Base-by-base conservation (phyloP, 1,140 invertebrate species). In the Sminthurides bifidus region DNA sequence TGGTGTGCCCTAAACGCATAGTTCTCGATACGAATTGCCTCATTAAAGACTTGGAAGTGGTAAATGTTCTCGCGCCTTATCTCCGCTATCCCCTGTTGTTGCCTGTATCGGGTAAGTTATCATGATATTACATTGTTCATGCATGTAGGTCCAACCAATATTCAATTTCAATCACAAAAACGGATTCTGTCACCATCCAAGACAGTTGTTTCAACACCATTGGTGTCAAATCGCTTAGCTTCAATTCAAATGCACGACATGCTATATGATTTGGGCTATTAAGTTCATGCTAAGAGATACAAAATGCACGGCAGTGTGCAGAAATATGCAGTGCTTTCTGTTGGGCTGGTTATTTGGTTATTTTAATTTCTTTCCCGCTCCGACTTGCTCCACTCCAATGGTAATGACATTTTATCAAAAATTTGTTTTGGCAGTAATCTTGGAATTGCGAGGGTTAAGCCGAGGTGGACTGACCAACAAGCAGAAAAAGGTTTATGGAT, bases 21-120 rank as follows among this genome's bases (percentile, higher is more conserved):
- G 50, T 64, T 1, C 6, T 64, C 0, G 62, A 64, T 29, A 64
- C 62, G 2, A 64, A 64, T 31, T 58, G 51, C 17, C 54, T 60
- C 14, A 46, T 64, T 8, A 2, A 27, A 1, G n/a, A 53, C 23
- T 33, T 64, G 15, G 1, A 17, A 0, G 17, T 33, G 4, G 35
- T 64, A 0, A 24, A 45, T 0, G 0, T 27, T 15, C 17, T 64
- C 8, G 14, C 46, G 2, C 6, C 37, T 6, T 10, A 51, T 3
- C 19, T 52, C 19, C 6, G 1, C 0, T 8, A 44, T 21, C 58
- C 55, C 3, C n/a, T 64, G 2, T 24, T 52, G 1, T 14, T 64
- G 14, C 62, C 62, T 3, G 48, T 60, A 10, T 43, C 62, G 21
- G 59, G 59, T 60, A 38, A 49, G 23, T 52, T 29, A 10, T 10